Evolutionary conservation across 2,888 invertebrate species (phyloP).

Genomic region (Norana najaformis): DNA sequence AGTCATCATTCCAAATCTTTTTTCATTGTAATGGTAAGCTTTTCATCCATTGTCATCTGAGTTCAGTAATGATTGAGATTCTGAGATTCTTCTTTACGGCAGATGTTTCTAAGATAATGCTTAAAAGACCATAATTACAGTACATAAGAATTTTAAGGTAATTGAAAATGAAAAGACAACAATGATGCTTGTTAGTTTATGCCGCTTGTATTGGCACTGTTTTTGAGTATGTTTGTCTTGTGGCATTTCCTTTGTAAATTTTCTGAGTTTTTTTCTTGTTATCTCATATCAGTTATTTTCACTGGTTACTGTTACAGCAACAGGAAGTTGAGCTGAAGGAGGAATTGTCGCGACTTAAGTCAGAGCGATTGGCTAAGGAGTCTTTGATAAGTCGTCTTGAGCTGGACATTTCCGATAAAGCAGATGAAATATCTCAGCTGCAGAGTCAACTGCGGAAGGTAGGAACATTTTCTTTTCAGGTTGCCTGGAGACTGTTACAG

Average conservation of each 20-base stretch:
- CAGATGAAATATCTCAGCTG: constrained; percentile 35
- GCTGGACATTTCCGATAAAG: constrained; percentile 48
- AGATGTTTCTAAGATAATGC: too few species aligned
- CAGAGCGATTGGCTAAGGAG: constrained; percentile 55
- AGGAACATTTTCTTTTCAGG: neutral
- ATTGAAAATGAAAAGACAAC: neutral
- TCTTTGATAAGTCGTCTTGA: constrained; percentile 56
- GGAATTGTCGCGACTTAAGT: constrained; percentile 55
- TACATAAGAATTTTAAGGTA: too few species aligned
- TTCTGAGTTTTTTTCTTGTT: neutral
- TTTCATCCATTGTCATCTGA: neutral
- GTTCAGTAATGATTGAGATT: neutral
- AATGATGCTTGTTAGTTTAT: neutral
- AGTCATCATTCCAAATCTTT: neutral
- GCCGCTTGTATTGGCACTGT: too few species aligned
- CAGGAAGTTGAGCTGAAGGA: constrained; percentile 57
- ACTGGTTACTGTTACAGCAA: constrained; percentile 47
- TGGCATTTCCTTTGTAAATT: neutral
- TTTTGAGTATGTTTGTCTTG: neutral
- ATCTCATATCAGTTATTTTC: neutral
- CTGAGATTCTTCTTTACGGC: neutral
- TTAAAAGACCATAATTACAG: too few species aligned
- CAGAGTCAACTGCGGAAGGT: constrained; percentile 39
- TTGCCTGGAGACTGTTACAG: neutral
- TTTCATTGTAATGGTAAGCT: neutral